Percentiles rank a stretch among this genome's conserved stretches.
Conservation (phyloP, 2,797 vertebrate genomes). For the Cygnus olor region DNA sequence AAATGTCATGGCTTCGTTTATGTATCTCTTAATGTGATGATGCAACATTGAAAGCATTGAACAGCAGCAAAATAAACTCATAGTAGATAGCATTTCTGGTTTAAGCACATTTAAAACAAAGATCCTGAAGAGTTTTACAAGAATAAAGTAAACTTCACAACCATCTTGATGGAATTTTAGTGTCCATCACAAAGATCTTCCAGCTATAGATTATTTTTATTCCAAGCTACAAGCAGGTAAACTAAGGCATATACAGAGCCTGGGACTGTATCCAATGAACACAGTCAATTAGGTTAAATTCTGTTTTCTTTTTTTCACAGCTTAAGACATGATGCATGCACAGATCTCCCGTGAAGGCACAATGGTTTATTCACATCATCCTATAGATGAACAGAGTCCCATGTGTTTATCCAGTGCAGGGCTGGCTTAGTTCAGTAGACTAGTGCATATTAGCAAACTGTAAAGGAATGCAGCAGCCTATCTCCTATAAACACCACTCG, state of each 20-base stretch:
- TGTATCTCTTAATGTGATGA: neutral
- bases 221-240: neutral
- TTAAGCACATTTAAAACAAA: conserved; percentile 10
- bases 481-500: conserved; percentile 57
- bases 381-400: neutral
- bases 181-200: neutral
- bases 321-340: neutral
- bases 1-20: neutral
- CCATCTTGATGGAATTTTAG: neutral
- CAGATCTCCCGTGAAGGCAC: neutral
- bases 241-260: neutral
- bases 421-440: conserved; percentile 24
- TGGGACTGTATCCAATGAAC: neutral
- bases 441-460: conserved; percentile 47
- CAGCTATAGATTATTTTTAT: neutral
- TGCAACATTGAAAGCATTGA: neutral
- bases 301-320: neutral
- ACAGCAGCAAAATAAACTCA: neutral
- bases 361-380: neutral
- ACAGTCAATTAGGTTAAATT: neutral
- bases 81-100: neutral
- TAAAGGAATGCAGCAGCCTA: conserved; percentile 57
- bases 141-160: neutral
- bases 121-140: neutral
- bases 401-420: neutral